A percentile compares a stretch with the other conserved stretches of the same genome.
Conservation (phyloP, 1,140 invertebrate genomes). For the Parapsyche elsis region DNA sequence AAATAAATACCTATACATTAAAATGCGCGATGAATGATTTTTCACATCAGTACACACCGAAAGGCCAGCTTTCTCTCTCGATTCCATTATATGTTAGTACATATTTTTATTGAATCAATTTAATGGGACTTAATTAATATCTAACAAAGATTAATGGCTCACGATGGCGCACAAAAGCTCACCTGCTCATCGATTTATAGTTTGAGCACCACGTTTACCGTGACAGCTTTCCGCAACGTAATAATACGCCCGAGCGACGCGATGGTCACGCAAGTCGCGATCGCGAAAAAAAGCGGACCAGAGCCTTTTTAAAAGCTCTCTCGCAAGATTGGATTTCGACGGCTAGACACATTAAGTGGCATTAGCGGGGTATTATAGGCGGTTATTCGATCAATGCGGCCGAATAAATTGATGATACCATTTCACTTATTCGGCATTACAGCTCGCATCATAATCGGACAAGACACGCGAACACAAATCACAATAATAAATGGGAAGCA, state of each 20-base stretch:
- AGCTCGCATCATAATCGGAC: neutral
- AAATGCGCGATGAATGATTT: too few species aligned
- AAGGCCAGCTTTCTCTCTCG: neutral
- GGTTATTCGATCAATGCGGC: neutral
- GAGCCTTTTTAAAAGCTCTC: neutral
- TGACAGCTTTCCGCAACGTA: conserved; percentile 4
- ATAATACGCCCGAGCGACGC: too few species aligned
- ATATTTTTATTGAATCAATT: neutral
- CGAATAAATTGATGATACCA: conserved; percentile 1
- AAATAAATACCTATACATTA: too few species aligned
- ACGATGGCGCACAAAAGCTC: neutral
- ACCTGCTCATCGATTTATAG: neutral
- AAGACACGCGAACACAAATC: neutral
- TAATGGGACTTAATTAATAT: neutral
- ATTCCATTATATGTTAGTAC: neutral
- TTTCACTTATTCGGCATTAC: conserved; percentile 27
- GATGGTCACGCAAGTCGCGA: neutral
- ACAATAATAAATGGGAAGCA: neutral
- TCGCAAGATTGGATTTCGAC: conserved; percentile 11
- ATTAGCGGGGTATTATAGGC: neutral
- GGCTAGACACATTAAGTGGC: neutral
- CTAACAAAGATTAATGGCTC: neutral
- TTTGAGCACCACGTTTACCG: neutral
- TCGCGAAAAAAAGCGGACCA: neutral
- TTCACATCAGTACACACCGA: too few species aligned